Evolutionary conservation across 2,888 invertebrate genomes (phyloP).

Genomic region (Melinaea marsaeus): DNA sequence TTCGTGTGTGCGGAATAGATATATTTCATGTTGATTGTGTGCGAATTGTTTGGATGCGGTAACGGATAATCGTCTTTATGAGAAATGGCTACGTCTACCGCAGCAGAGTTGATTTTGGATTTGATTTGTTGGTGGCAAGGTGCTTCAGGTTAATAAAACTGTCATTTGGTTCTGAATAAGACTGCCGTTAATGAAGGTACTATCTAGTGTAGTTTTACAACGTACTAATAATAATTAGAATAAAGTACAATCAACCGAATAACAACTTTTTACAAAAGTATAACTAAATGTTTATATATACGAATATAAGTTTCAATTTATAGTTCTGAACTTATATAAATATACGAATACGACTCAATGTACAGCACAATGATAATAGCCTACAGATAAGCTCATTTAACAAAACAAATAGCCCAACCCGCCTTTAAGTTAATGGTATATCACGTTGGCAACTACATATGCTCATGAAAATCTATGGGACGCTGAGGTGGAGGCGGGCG

Average conservation of each 20-base stretch:
- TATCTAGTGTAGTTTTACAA: no score
- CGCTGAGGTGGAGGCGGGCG: constrained; percentile 33
- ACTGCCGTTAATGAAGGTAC: neutral
- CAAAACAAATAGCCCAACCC: constrained; percentile 14
- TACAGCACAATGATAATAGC: neutral
- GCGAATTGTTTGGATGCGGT: constrained; percentile 38
- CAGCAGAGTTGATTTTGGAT: constrained; percentile 22
- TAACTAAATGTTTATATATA: no score
- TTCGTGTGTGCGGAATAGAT: constrained; percentile 38
- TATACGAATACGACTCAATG: neutral
- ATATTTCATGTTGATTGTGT: constrained; percentile 51
- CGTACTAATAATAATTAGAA: no score
- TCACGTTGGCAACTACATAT: constrained; percentile 37
- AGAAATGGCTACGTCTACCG: constrained; percentile 24
- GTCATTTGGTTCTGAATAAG: constrained; percentile 7
- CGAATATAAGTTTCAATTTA: no score
- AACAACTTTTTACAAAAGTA: no score
- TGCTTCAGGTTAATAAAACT: constrained; percentile 12
- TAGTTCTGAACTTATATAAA: no score
- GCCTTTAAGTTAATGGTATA: constrained; percentile 41
- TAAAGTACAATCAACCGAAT: no score
- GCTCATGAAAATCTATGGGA: constrained; percentile 41
- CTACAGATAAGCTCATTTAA: constrained; percentile 6
- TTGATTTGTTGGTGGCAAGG: constrained; percentile 21
- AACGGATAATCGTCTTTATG: constrained; percentile 32